Base-by-base conservation (phyloP, 1,140 invertebrate genomes). In the Procambarus clarkii region DNA sequence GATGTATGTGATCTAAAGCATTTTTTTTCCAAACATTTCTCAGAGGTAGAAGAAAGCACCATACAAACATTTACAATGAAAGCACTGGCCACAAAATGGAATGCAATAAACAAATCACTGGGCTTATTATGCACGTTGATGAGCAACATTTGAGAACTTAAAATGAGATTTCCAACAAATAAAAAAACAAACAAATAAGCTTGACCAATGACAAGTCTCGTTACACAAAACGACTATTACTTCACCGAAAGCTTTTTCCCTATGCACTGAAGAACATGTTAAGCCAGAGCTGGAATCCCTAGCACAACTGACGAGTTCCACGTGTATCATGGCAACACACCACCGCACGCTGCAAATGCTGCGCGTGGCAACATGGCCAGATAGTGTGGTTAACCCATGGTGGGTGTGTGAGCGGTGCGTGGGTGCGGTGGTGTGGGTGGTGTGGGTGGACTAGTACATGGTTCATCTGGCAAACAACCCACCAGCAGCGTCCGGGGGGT, bases 401-500 rank as follows among this genome's bases (percentile, higher is more conserved):
- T 54, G 71, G 82, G 81, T 85, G 83, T 91, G 89, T 85, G 81
- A 84, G 60, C 82, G 89, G 86, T 88, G 77, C 89, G 82, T 79
- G 74, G 82, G 74, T 85, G 89, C 82, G 89, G 82, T 91, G 89
- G 89, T 91, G 89, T 91, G 89, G 86, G 80, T 92, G 82, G 91
- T 86, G 84, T 86, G 77, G 76, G 81, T 91, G 78, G 83, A 88
- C 87, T 88, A 92, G 86, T 85, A 92, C 86, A 88, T 86, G 80
- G 76, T 93, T 94, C 94, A 95, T 94, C 94, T 94, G 84, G 94
- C 94, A 94, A 94, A 98, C 91, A 94, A 94, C 97, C 97, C 98
- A 98, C 98, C 98, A 96, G 97, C 97, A 96, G 98, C 97, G 96
- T 98, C 97, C 88, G 96, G 96, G 94, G 96, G 95, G 93, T 96